A percentile compares a stretch with the other conserved stretches of the same genome.
Evolutionary conservation across 2,113 vertebrate genomes (phyloP).

Genomic region (Pipra filicauda): DNA sequence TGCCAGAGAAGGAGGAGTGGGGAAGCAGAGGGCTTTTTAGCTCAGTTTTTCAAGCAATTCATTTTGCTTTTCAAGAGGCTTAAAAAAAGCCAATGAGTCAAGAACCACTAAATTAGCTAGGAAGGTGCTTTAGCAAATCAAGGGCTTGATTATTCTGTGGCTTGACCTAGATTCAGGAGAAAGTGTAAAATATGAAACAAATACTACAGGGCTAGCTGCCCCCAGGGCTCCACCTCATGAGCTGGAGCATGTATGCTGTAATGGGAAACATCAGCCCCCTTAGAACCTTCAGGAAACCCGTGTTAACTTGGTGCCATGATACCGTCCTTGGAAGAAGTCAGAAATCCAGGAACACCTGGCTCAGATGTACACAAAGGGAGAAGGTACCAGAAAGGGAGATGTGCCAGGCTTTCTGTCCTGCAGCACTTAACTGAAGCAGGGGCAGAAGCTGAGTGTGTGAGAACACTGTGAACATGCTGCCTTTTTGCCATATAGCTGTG

Average conservation of each 20-base stretch:
- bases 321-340: neutral
- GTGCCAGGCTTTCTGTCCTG: neutral
- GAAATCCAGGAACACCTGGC: neutral
- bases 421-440: neutral
- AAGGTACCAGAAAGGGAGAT: neutral
- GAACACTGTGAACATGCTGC: neutral
- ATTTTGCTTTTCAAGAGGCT: constrained; percentile 37
- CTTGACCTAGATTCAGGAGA: neutral
- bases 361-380: neutral
- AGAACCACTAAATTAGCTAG: constrained; percentile 36
- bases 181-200: neutral
- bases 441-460: neutral
- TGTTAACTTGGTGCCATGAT: fast-evolving
- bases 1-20: neutral
- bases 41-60: neutral
- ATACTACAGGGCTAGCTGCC: neutral
- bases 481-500: neutral
- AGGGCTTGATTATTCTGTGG: neutral
- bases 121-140: constrained; percentile 12
- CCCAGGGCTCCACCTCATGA: neutral
- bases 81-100: neutral
- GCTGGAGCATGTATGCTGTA: neutral
- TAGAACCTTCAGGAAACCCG: neutral
- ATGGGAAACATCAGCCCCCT: neutral
- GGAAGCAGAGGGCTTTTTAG: neutral